Base-by-base conservation (phyloP, 2,797 vertebrate genomes). In the Betta splendens region DNA sequence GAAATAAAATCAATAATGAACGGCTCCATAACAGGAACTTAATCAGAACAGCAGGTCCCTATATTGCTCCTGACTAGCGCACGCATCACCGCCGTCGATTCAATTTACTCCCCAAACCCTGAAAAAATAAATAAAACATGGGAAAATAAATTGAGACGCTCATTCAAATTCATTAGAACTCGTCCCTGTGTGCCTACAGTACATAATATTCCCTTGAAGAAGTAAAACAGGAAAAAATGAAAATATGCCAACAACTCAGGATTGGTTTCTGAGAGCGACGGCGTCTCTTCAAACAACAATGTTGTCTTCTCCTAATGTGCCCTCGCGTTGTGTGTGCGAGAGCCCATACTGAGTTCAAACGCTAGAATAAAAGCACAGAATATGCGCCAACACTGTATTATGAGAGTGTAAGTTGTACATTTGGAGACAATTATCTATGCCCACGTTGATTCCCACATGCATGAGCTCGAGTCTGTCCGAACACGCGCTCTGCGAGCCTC, bases 141-240 rank as follows among this genome's bases (percentile, higher is more conserved):
- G n/a, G 85, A 90, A 92, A 91, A 92, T 90, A 92, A 93, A 92
- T 92, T 87, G 91, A 92, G 86, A 86, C 73, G 79, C 90, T 92
- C 89, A 92, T 93, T 92, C 90, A 91, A 89, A 93, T 92, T 92
- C 91, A 92, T 92, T 92, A 92, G 84, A 89, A 90, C 80, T 70
- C 78, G 83, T 87, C 83, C 85, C 77, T 60, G 77, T 85, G 84
- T 83, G 85, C 82, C 73, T 73, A 87, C 84, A 84, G 84, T 85
- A 87, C 72, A 79, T 84, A 89, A 89, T 84, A 87, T 87, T 87
- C 75, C 43, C 73, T 68, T 85, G 81, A 86, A 82, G 72, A 83
- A 63, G 51, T 25, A 73, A 62, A 81, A 83, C 17, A 13, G 62
- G 29, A 52, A 73, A 69, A 75, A 76, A 68, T 43, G 62, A 82